Evolutionary conservation across 2,888 invertebrate species (phyloP).

Genomic region (Pristionchus exspectatus): DNA sequence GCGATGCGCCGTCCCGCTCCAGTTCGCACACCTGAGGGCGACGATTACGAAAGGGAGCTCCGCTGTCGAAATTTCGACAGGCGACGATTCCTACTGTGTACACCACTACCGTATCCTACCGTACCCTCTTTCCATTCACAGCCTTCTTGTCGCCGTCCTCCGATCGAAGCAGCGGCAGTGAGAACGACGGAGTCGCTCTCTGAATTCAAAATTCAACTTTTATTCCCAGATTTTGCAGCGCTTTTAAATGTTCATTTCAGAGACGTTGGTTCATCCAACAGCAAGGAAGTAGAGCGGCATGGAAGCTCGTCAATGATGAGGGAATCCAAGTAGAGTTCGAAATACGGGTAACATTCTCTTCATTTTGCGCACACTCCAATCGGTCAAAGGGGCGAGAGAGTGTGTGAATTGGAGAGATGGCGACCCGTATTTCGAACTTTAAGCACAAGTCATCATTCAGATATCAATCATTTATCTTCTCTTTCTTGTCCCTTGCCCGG

Average conservation of each 20-base stretch:
- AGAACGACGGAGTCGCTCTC: neutral
- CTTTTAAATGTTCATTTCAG: no score
- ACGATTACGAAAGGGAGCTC: neutral
- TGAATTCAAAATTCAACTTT: neutral
- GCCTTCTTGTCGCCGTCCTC: neutral
- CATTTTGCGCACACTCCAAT: no score
- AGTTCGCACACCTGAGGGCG: conserved; percentile 40
- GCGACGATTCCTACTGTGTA: neutral
- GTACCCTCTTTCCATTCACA: neutral
- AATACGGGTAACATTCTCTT: no score
- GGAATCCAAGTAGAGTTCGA: no score
- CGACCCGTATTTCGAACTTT: neutral
- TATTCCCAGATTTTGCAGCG: neutral
- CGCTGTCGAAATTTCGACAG: neutral
- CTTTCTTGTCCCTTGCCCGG: no score
- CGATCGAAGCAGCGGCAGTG: neutral
- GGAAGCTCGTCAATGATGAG: no score
- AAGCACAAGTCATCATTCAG: no score
- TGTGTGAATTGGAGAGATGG: no score
- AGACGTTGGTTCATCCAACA: no score
- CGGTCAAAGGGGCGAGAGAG: neutral
- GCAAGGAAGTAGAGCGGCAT: no score
- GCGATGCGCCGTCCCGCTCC: conserved; percentile 3
- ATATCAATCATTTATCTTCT: no score
- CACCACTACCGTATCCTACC: neutral